A percentile compares a stretch with the other conserved stretches of the same genome.
phyloP scores from a whole-genome alignment of 2,797 vertebrate species.

The Euphonia xanthogaster region DNA sequence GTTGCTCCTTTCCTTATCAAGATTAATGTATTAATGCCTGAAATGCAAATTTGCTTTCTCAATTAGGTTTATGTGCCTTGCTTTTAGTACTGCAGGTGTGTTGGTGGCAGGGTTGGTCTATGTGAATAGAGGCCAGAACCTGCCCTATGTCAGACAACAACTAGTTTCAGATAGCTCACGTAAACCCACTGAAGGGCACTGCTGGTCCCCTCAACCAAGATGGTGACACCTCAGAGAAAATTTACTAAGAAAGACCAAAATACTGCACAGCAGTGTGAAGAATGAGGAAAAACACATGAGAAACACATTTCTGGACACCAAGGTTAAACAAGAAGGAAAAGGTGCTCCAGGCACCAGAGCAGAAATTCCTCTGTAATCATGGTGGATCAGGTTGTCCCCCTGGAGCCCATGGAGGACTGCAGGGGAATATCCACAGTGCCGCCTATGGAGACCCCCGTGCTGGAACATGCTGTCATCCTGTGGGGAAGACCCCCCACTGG shows the following conservation, averaged over 20 bases:
- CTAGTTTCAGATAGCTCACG: neutral
- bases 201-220: neutral
- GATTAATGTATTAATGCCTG: neutral
- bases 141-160: neutral
- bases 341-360: neutral
- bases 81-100: neutral
- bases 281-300: neutral
- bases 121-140: neutral
- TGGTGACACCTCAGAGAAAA: neutral
- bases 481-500: neutral
- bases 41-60: neutral
- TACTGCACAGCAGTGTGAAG: neutral
- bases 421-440: neutral
- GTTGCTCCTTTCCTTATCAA: neutral
- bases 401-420: neutral
- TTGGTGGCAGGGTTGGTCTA: neutral
- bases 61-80: neutral
- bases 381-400: neutral
- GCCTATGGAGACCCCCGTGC: accelerated
- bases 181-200: neutral
- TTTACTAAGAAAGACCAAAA: neutral
- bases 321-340: neutral
- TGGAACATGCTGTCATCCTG: accelerated
- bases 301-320: neutral
- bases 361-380: neutral